Base-by-base conservation (phyloP, 2,113 vertebrate species). In the Daubentonia madagascariensis region DNA sequence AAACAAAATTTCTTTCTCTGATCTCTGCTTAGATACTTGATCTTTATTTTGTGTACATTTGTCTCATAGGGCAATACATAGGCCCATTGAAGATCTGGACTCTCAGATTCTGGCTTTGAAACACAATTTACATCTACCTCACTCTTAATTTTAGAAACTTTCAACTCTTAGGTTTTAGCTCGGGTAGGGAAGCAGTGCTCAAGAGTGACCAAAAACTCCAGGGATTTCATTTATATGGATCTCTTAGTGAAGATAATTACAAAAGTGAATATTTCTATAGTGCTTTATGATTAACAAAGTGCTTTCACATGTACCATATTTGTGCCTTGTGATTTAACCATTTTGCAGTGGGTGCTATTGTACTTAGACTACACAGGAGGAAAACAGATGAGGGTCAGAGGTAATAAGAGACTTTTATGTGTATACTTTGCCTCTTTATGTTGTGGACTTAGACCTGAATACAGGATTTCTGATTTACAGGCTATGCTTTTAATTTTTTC, bases 1-100 rank as follows among this genome's bases (percentile, higher is more conserved):
- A 70, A 97, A 37, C 43, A 89, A 32, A 73, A 61, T 89, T 61
- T 16, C 54, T 68, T 65, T 94, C 37, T 93, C 25, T 81, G 43
- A 63, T 70, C 6, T 59, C 68, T 80, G 35, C n/a, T 59, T 89
- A 45, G 54, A 57, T 16, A 1, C 68, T 45, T 45, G 20, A 30
- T 85, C 23, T 96, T 54, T 61, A 52, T 73, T 92, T 25, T 91
- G n/a, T 94, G 28, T 70, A 57, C 17, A 20, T 65, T 93, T 96
- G 54, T 96, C 25, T 96, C n/a, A 17, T 48, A 61, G 45, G 52
- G 18, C 37, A 54, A 22, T 70, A 16, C 37, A 18, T 18, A 67
- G 48, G 67, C 6, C 70, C 3, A 30, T 30, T 50, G 30, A 65
- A 84, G 72, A 68, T 40, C 28, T 40, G 54, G 18, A 10, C 3